phyloP scores from a whole-genome alignment of 2,113 vertebrate genomes.

The Proteles cristata region DNA sequence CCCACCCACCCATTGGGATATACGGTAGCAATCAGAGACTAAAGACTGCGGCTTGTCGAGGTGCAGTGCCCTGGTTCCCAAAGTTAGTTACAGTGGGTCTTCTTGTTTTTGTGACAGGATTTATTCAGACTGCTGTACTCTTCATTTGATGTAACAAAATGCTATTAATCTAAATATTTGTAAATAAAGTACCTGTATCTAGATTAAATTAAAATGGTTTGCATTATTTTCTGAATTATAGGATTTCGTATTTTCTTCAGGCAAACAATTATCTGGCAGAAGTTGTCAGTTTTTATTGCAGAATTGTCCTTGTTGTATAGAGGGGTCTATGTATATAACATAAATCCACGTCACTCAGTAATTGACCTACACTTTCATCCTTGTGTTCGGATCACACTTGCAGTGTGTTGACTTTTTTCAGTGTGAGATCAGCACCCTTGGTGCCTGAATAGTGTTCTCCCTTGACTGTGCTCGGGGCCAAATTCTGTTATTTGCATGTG shows the following conservation, averaged over 20 bases:
- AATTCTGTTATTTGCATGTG: slow-evolving; percentile 32
- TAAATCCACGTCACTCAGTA: not conserved
- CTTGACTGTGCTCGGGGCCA: slow-evolving; percentile 34
- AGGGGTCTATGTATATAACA: not conserved
- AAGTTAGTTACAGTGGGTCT: slow-evolving; percentile 85
- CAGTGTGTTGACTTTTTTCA: not conserved
- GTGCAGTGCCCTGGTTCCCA: slow-evolving; percentile 83
- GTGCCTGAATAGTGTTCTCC: slow-evolving; percentile 29
- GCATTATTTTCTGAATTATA: slow-evolving; percentile 71
- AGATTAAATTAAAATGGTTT: slow-evolving; percentile 82
- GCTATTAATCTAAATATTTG: slow-evolving; percentile 96
- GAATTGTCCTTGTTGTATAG: not conserved
- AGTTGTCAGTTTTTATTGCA: slow-evolving; percentile 38
- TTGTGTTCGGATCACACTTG: not conserved
- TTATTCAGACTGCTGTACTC: slow-evolving; percentile 90
- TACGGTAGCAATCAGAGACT: slow-evolving; percentile 72
- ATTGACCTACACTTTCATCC: not conserved
- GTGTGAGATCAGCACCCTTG: slow-evolving; percentile 1
- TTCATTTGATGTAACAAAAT: slow-evolving; percentile 91
- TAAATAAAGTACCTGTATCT: slow-evolving; percentile 96
- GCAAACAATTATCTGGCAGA: not conserved
- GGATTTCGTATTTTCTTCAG: slow-evolving; percentile 49
- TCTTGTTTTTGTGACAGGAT: slow-evolving; percentile 88
- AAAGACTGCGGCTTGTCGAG: slow-evolving; percentile 78
- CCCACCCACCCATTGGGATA: slow-evolving; percentile 62